Percentiles rank a stretch among this genome's conserved stretches.
Conservation (phyloP, 2,113 vertebrate genomes). For the Rutilus rutilus region DNA sequence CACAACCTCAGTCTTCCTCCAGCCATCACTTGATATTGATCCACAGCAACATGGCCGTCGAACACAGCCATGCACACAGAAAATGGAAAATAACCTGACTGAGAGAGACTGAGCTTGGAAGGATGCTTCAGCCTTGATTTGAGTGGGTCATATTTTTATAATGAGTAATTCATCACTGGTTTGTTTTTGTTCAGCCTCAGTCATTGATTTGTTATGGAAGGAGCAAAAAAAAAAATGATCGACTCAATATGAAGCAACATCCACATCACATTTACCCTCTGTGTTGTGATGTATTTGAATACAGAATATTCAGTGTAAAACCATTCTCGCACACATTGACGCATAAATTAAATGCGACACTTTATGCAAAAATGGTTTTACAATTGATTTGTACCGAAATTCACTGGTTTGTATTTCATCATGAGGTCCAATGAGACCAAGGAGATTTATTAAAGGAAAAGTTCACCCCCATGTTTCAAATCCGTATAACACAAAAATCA, state of each 20-base stretch:
- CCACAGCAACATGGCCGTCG: constrained; percentile 36
- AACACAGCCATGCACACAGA: constrained; percentile 14
- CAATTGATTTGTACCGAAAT: not conserved
- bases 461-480: constrained; percentile 1
- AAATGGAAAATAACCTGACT: constrained; percentile 14
- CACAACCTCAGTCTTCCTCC: constrained; percentile 4
- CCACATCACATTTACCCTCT: not conserved
- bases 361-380: not conserved
- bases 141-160: not conserved
- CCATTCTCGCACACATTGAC: not conserved
- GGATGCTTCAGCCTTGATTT: not conserved
- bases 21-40: constrained; percentile 40
- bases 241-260: not conserved
- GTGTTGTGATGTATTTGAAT: not conserved
- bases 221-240: not conserved
- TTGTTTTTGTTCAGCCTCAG: not conserved
- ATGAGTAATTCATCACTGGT: constrained; percentile 17
- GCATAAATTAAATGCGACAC: not conserved
- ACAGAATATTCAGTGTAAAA: not conserved
- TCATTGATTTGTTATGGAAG: constrained; percentile 3
- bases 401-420: not conserved
- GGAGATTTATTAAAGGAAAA: not conserved
- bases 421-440: not conserved
- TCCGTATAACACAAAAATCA: not conserved
- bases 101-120: not conserved